A percentile compares a stretch with the other conserved stretches of the same genome.
Conservation (phyloP, 1,140 invertebrate species). For the Phocides pigmalion region DNA sequence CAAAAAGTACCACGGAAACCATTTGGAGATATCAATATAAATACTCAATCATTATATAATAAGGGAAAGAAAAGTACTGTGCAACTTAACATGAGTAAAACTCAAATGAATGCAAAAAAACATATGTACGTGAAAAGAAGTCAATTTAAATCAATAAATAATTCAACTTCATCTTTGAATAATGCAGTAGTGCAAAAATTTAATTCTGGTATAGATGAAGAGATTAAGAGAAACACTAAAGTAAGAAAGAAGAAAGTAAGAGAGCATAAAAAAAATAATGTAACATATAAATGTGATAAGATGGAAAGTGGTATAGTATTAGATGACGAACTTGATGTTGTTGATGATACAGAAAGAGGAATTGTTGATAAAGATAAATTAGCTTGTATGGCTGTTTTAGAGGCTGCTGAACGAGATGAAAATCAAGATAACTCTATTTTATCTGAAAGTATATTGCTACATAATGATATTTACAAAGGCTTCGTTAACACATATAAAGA, state of each 20-base stretch:
- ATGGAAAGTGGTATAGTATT: constrained; percentile 63
- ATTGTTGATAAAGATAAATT: constrained; percentile 63
- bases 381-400: constrained; percentile 56
- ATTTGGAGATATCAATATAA: constrained; percentile 65
- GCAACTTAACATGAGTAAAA: constrained; percentile 14
- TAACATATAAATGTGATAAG: constrained; percentile 41
- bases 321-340: constrained; percentile 55
- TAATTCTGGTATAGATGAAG: too few relatives aligned
- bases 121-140: constrained; percentile 35
- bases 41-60: constrained; percentile 31
- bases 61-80: constrained; percentile 17
- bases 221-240: too few relatives aligned
- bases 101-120: constrained; percentile 11
- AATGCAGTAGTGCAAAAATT: too few relatives aligned
- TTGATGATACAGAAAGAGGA: constrained; percentile 54
- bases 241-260: neutral
- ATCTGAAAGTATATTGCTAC: neutral
- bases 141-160: constrained; percentile 30
- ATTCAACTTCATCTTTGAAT: constrained; percentile 10
- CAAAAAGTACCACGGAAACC: constrained; percentile 50
- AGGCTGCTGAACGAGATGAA: constrained; percentile 56
- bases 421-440: constrained; percentile 3
- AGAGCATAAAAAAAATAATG: neutral
- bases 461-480: neutral
- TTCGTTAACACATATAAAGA: neutral